Evolutionary conservation across 2,888 invertebrate genomes (phyloP).

Genomic region (Agrochola lota): DNA sequence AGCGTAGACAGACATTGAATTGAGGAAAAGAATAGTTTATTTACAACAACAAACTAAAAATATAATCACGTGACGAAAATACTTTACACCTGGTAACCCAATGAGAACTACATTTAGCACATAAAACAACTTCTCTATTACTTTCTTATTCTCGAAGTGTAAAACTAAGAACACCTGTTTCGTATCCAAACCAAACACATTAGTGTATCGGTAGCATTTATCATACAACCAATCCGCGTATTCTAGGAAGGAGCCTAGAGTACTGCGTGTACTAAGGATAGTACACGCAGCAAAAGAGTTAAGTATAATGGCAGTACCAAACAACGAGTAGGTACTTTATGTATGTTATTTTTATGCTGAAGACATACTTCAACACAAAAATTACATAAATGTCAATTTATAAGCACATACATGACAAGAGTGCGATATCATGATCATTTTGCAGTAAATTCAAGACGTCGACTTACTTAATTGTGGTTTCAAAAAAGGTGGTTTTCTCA

Average conservation of each 20-base stretch:
- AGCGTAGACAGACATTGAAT: slow-evolving; percentile 16
- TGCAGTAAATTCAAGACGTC: neutral
- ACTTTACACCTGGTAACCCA: slow-evolving; percentile 24
- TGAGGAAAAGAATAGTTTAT: slow-evolving; percentile 14
- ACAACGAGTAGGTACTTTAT: neutral
- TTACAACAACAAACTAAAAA: slow-evolving; percentile 20
- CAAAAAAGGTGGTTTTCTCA: neutral
- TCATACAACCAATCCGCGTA: slow-evolving; percentile 30
- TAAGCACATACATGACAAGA: neutral
- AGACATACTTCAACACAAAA: neutral
- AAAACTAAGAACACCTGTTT: slow-evolving; percentile 57
- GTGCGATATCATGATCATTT: neutral
- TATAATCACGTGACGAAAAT: slow-evolving; percentile 2
- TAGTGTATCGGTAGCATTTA: slow-evolving; percentile 61
- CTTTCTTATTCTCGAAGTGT: slow-evolving; percentile 39
- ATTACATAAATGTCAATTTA: too few species aligned
- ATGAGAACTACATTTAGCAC: slow-evolving; percentile 37
- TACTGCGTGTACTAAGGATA: neutral
- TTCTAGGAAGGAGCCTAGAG: neutral
- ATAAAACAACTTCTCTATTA: slow-evolving; percentile 46
- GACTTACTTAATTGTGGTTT: neutral
- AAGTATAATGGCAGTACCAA: neutral
- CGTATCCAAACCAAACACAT: slow-evolving; percentile 64
- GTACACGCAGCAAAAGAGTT: slow-evolving; percentile 28
- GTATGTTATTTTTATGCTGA: too few species aligned